Conservation (phyloP, 2,797 vertebrate species). For the Botia kubotai region DNA sequence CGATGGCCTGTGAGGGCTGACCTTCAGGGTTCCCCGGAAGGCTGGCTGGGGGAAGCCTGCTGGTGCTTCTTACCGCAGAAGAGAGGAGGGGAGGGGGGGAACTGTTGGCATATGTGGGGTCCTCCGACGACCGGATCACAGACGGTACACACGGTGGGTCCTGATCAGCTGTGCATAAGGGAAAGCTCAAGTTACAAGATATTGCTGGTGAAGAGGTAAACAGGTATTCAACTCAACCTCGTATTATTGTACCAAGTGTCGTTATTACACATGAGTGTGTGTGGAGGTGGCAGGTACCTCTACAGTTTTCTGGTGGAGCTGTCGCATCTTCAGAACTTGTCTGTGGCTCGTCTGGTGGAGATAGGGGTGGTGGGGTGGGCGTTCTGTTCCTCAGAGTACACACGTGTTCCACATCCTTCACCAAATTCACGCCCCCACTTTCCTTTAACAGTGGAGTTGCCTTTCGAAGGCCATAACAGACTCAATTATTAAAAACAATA, state of each 20-base stretch:
- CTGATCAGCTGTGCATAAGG: constrained; percentile 46
- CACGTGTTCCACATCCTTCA: constrained; percentile 74
- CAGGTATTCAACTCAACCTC: not conserved
- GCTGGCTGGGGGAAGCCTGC: constrained; percentile 77
- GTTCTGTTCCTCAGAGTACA: constrained; percentile 69
- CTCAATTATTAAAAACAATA: too few relatives aligned
- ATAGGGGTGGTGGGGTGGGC: constrained; percentile 72
- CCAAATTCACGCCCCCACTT: constrained; percentile 80
- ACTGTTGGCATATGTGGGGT: constrained; percentile 75
- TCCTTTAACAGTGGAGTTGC: constrained; percentile 76
- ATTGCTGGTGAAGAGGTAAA: not conserved
- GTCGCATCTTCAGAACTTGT: constrained; percentile 76
- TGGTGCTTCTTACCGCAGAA: constrained; percentile 80
- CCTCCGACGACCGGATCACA: constrained; percentile 69
- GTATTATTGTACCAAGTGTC: too few relatives aligned
- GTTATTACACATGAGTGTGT: not conserved
- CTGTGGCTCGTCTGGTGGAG: constrained; percentile 77
- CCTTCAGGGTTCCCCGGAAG: constrained; percentile 77
- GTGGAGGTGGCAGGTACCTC: constrained; percentile 62
- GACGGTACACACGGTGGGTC: constrained; percentile 57
- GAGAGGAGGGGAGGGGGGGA: constrained; percentile 73
- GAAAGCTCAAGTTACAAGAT: not conserved
- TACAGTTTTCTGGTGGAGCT: constrained; percentile 54
- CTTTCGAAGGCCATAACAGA: constrained; percentile 61
- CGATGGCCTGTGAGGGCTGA: constrained; percentile 84